These are phyloP conservation scores for Apis dorsata DNA, from an alignment of 1,140 invertebrate genomes.

Conservation along the genomic window DNA sequence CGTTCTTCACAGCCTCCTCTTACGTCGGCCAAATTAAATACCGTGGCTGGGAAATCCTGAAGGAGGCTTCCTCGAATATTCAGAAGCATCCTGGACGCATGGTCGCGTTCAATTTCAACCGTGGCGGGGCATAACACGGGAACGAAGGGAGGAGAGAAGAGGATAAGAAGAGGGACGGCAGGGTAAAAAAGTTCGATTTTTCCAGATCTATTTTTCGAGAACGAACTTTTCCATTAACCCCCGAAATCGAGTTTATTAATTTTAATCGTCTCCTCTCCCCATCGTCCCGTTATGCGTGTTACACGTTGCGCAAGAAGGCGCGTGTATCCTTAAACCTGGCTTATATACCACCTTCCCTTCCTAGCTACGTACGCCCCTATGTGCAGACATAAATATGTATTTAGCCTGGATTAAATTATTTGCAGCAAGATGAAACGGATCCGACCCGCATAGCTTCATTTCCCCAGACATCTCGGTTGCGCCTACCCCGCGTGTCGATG, in stretches of 20 bases:
- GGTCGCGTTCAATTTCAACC: conserved; percentile 63
- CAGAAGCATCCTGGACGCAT: conserved; percentile 58
- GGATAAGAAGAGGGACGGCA: neutral
- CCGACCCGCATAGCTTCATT: conserved; percentile 64
- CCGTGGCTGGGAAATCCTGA: conserved; percentile 58
- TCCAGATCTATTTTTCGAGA: neutral
- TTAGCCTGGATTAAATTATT: conserved; percentile 70
- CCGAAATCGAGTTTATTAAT: conserved; percentile 56
- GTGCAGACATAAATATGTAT: conserved; percentile 69
- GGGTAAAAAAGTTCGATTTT: neutral
- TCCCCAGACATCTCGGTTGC: conserved; percentile 67
- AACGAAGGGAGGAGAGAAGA: neutral
- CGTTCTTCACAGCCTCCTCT: conserved; percentile 53
- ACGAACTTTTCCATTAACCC: conserved; percentile 46
- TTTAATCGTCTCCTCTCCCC: conserved; percentile 32
- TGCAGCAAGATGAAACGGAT: conserved; percentile 68
- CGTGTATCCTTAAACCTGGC: conserved; percentile 42
- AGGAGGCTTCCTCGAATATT: conserved; percentile 57
- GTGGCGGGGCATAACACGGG: conserved; percentile 28
- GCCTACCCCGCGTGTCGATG: conserved; percentile 65
- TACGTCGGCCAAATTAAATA: conserved; percentile 72
- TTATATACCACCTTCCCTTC: conserved; percentile 49
- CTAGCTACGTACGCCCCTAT: conserved; percentile 50
- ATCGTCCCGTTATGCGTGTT: neutral
- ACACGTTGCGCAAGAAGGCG: conserved; percentile 18